A percentile compares a stretch with the other conserved stretches of the same genome.
Evolutionary conservation across 1,140 invertebrate genomes (phyloP).

Genomic region (Theocolax elegans): DNA sequence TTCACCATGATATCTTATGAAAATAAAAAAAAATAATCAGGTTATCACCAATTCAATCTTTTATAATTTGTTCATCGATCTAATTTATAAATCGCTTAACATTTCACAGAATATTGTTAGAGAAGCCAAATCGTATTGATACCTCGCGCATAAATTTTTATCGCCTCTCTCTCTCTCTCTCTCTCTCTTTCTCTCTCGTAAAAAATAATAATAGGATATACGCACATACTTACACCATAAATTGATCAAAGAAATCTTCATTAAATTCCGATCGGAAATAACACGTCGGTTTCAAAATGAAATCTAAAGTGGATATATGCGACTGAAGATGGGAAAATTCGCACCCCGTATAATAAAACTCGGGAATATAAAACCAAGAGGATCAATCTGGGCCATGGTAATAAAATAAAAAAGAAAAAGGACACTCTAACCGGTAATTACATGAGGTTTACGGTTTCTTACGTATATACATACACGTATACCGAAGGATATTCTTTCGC

Average conservation of each 20-base stretch:
- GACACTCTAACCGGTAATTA: conserved; percentile 31
- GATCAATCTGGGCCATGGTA: conserved; percentile 26
- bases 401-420: too few species aligned
- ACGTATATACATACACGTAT: conserved; percentile 10
- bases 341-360: neutral
- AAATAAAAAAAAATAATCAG: too few species aligned
- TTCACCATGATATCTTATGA: too few species aligned
- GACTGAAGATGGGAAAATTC: conserved; percentile 20
- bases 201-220: conserved; percentile 15
- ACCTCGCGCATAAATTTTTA: too few species aligned
- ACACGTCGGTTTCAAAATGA: conserved; percentile 17
- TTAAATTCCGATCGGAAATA: conserved; percentile 1
- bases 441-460: conserved; percentile 16
- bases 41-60: too few species aligned
- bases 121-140: too few species aligned
- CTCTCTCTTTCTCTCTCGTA: neutral
- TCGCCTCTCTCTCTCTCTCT: neutral
- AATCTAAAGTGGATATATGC: conserved; percentile 13
- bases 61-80: too few species aligned
- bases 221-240: neutral
- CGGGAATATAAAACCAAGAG: conserved; percentile 4
- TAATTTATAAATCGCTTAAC: too few species aligned
- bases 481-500: conserved; percentile 25
- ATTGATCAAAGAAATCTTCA: conserved; percentile 13
- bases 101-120: too few species aligned